These are phyloP conservation scores for Hydropotes inermis DNA, from an alignment of 2,113 vertebrate genomes.

Conservation along the genomic window DNA sequence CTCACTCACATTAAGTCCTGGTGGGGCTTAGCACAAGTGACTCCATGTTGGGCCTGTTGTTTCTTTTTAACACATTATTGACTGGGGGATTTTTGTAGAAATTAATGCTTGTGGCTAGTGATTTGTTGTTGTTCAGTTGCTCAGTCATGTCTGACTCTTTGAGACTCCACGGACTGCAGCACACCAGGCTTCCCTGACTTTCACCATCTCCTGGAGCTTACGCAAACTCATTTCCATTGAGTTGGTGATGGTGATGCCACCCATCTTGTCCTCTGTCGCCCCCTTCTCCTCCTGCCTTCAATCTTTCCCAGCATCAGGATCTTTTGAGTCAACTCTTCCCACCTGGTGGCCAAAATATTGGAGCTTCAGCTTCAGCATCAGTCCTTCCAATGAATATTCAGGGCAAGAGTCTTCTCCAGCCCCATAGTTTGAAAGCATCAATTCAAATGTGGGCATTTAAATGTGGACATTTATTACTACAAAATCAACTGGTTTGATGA, in stretches of 20 bases:
- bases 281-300: neutral
- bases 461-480: neutral
- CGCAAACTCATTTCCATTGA: neutral
- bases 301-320: neutral
- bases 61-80: neutral
- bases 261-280: neutral
- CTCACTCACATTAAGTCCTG: neutral
- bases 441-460: neutral
- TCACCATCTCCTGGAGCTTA: neutral
- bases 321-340: neutral
- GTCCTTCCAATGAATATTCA: neutral
- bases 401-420: neutral
- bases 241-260: neutral
- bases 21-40: neutral
- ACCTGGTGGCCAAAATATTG: neutral
- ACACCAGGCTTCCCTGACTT: neutral
- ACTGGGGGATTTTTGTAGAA: neutral
- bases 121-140: neutral
- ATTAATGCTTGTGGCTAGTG: neutral
- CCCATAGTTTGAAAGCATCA: neutral
- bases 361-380: neutral
- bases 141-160: neutral
- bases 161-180: neutral
- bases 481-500: neutral
- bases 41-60: neutral